These are phyloP conservation scores for Melanerpes aurifrons DNA, from an alignment of 2,113 vertebrate species.

Conservation along the genomic window DNA sequence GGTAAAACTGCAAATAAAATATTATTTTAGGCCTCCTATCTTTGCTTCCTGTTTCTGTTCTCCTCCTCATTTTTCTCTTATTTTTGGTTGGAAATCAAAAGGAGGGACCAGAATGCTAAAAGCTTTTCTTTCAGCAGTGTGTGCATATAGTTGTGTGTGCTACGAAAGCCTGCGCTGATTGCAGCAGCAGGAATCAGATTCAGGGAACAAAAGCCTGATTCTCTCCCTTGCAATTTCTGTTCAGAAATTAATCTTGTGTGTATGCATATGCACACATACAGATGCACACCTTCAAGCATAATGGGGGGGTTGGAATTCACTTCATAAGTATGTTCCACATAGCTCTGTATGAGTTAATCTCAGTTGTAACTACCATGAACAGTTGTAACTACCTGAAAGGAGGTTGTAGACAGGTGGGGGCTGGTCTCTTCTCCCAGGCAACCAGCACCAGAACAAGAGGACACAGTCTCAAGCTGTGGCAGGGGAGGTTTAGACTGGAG, in stretches of 20 bases:
- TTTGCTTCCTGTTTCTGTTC: neutral
- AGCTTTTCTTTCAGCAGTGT: slow-evolving; percentile 51
- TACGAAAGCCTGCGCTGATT: slow-evolving; percentile 63
- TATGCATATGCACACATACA: neutral
- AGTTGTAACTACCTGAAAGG: no score
- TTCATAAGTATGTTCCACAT: neutral
- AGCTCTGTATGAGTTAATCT: neutral
- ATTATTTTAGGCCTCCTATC: neutral
- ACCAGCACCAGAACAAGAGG: no score
- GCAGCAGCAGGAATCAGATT: slow-evolving; percentile 64
- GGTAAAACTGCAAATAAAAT: neutral
- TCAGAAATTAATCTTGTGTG: slow-evolving; percentile 48
- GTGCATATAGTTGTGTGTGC: slow-evolving; percentile 9
- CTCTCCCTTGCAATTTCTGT: slow-evolving; percentile 7
- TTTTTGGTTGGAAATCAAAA: slow-evolving; percentile 31
- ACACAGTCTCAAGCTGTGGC: no score
- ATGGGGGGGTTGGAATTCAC: neutral
- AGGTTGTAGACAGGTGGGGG: no score
- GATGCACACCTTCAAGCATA: neutral
- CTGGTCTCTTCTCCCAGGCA: no score
- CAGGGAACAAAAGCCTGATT: slow-evolving; percentile 61
- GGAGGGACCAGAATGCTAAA: slow-evolving; percentile 31
- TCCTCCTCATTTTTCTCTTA: neutral
- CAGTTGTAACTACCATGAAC: no score
- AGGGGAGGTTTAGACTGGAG: no score